Evolutionary conservation across 1,140 invertebrate species (phyloP).

Genomic region (Papilio aristodemus): DNA sequence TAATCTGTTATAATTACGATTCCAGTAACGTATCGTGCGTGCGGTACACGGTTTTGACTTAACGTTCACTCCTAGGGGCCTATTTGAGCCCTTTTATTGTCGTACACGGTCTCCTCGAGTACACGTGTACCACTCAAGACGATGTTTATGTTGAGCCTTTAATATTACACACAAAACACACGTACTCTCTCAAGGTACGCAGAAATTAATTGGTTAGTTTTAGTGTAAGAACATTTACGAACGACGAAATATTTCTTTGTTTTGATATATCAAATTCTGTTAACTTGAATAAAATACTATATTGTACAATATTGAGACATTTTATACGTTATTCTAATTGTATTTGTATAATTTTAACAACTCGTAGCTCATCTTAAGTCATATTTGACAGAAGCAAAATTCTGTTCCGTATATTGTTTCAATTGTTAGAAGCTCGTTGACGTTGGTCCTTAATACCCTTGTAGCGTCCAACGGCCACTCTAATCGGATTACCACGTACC

Average conservation of each 20-base stretch:
- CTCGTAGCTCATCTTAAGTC: not conserved
- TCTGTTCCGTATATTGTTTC: conserved; percentile 32
- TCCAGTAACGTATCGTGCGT: conserved; percentile 48
- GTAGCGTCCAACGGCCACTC: conserved; percentile 34
- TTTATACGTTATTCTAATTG: no score
- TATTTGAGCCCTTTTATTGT: conserved; percentile 28
- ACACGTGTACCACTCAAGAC: conserved; percentile 25
- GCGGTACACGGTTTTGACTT: conserved; percentile 27
- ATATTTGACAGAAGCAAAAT: conserved; percentile 12
- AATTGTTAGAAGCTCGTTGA: conserved; percentile 36
- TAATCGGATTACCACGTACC: conserved; percentile 45
- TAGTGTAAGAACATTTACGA: not conserved
- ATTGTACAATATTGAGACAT: no score
- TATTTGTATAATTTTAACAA: no score
- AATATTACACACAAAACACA: conserved; percentile 10
- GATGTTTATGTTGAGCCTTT: conserved; percentile 20
- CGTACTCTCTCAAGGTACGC: not conserved
- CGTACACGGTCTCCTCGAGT: conserved; percentile 7
- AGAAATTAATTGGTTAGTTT: conserved; percentile 15
- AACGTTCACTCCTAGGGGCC: conserved; percentile 25
- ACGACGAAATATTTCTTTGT: not conserved
- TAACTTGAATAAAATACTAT: no score
- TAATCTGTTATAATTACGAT: conserved; percentile 66
- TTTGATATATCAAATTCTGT: not conserved
- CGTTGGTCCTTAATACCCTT: conserved; percentile 34